Evolutionary conservation across 2,797 vertebrate species (phyloP), one percentile per base, ranked within the genome.

Genomic region (Sparus aurata): DNA sequence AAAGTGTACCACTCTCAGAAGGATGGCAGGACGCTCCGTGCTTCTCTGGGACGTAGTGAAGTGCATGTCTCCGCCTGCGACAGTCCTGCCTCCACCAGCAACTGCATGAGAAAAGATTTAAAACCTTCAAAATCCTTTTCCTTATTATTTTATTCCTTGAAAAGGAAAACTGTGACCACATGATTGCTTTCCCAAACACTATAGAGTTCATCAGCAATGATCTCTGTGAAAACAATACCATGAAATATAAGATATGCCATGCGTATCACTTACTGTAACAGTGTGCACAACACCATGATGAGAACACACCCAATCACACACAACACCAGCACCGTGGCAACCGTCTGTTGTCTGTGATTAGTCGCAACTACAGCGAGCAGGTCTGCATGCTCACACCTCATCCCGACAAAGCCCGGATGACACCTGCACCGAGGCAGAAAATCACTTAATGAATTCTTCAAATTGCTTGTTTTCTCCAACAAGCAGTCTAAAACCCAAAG

Each of bases 341-440:
- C 95, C 0, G 97, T 97, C 79, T 98, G 97, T 50, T 97, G 96
- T 83, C 96, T 96, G 93, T 99, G 97, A 83, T 95, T 98, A 68
- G 96, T 96, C 0, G 98, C 98, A 34, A 99, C 98, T 12, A 99
- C 97, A 0, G 98, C 98, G 18, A 99, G 95, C 49, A 99, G 97
- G 89, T 99, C 98, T 0, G 97, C 98, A 1, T 98, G 97, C 75
- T 99, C 98, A 72, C 98, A 99, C 49, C 98, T 96, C 1, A 95
- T 95, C 45, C 98, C 98, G 0, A 98, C 91, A 2, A 96, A 99
- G 12, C 98, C 98, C 0, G 93, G 92, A 58, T 96, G 96, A 85
- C 98, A 99, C 79, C 98, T 99, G 92, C 5, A 13, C 53, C 27
- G 69, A 12, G 4, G 1, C 0, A 16, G 13, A 16, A 64, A 63